Evolutionary conservation across 2,888 invertebrate genomes (phyloP).

Genomic region (Hypolimnas misippus): DNA sequence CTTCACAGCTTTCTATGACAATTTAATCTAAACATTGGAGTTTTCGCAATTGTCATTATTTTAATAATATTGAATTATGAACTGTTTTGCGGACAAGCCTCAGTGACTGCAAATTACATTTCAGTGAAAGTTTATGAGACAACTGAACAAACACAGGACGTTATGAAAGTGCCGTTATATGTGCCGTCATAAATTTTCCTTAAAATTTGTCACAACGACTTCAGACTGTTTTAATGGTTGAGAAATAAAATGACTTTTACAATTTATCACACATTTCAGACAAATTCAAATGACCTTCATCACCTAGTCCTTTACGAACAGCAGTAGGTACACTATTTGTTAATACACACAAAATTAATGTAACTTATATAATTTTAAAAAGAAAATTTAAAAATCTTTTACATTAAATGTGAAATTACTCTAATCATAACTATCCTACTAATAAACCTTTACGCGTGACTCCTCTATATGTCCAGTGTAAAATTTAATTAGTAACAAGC

Average conservation of each 20-base stretch:
- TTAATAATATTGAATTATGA: constrained; percentile 55
- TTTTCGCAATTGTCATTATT: constrained; percentile 52
- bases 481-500: background rate
- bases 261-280: too few species aligned
- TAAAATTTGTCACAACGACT: background rate
- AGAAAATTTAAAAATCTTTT: too few species aligned
- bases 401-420: too few species aligned
- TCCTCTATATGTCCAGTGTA: background rate
- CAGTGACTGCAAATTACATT: constrained; percentile 54
- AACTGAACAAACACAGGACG: constrained; percentile 49
- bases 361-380: background rate
- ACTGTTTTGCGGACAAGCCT: constrained; percentile 54
- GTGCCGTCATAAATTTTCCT: constrained; percentile 26
- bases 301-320: too few species aligned
- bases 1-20: constrained; percentile 53
- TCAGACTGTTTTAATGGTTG: too few species aligned
- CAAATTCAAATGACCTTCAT: too few species aligned
- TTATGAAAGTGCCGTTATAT: constrained; percentile 49
- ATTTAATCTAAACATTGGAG: constrained; percentile 49
- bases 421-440: too few species aligned
- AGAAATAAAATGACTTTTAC: too few species aligned
- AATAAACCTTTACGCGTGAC: too few species aligned
- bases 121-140: constrained; percentile 59
- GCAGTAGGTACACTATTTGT: too few species aligned
- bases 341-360: background rate